phyloP scores from a whole-genome alignment of 2,797 vertebrate genomes.

The Phaenicophaeus curvirostris region DNA sequence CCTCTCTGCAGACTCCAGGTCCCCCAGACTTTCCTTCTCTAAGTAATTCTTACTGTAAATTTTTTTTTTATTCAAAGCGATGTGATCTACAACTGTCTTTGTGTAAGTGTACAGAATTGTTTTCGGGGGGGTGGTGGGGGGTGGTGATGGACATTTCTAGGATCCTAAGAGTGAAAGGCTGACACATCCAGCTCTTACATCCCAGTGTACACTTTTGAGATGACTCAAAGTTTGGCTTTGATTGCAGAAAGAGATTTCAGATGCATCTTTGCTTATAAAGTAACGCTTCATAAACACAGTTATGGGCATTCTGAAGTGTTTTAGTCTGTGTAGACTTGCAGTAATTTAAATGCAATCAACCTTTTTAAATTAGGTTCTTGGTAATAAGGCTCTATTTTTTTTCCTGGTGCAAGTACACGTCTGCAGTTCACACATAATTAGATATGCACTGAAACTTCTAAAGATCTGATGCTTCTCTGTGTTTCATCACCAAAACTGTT shows the following conservation, averaged over 20 bases:
- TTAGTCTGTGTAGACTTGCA: background rate
- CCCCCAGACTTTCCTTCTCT: background rate
- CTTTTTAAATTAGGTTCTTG: background rate
- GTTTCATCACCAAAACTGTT: background rate
- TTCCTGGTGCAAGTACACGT: background rate
- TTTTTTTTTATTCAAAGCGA: background rate
- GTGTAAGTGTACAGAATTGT: background rate
- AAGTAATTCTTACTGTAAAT: background rate
- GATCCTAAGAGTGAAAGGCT: background rate
- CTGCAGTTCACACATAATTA: background rate
- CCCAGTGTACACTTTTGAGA: background rate
- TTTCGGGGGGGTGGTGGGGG: background rate
- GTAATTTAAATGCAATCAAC: background rate
- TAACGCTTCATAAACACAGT: background rate
- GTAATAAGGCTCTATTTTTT: background rate
- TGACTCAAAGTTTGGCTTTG: background rate
- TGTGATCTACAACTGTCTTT: background rate
- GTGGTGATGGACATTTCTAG: background rate
- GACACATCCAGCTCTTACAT: background rate
- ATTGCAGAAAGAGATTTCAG: conserved; percentile 24
- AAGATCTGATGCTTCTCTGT: background rate
- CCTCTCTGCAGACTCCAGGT: background rate
- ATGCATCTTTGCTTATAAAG: background rate
- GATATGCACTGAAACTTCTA: background rate
- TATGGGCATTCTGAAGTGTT: background rate